Conservation (phyloP, 2,888 invertebrate species). For the Drosophila paramelanica region DNA sequence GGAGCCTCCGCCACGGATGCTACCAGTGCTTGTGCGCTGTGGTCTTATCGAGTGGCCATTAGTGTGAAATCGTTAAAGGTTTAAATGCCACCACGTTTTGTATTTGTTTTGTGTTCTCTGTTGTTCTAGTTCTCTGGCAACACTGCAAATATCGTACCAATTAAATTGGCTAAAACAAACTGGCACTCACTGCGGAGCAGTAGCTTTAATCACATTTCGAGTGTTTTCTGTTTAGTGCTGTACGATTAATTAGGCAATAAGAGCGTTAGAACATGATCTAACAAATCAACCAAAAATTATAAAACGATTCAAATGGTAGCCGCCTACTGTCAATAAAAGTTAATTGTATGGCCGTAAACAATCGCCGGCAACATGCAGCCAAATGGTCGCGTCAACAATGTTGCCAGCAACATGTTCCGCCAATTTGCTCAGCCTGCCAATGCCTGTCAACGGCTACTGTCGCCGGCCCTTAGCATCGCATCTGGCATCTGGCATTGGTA, state of each 20-base stretch:
- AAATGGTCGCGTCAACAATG: conserved; percentile 21
- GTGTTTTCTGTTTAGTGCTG: conserved; percentile 23
- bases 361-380: conserved; percentile 16
- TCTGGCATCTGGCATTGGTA: conserved; percentile 24
- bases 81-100: conserved; percentile 78
- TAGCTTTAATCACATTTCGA: conserved; percentile 62
- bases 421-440: conserved; percentile 74
- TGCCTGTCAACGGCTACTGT: conserved; percentile 66
- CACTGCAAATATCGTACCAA: conserved; percentile 68
- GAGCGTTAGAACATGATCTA: conserved; percentile 28
- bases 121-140: conserved; percentile 48
- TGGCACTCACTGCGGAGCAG: conserved; percentile 32
- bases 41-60: conserved; percentile 72
- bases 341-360: conserved; percentile 61
- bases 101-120: conserved; percentile 34
- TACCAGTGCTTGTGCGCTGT: conserved; percentile 5
- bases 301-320: conserved; percentile 59
- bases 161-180: conserved; percentile 64
- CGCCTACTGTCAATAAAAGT: conserved; percentile 56
- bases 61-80: conserved; percentile 77
- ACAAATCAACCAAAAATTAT: conserved; percentile 70
- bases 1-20: background rate
- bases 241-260: conserved; percentile 70
- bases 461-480: conserved; percentile 56
- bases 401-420: conserved; percentile 59